A percentile compares a stretch with the other conserved stretches of the same genome.
Evolutionary conservation across 2,797 vertebrate genomes (phyloP).

Genomic region (Molossus alvarezi): DNA sequence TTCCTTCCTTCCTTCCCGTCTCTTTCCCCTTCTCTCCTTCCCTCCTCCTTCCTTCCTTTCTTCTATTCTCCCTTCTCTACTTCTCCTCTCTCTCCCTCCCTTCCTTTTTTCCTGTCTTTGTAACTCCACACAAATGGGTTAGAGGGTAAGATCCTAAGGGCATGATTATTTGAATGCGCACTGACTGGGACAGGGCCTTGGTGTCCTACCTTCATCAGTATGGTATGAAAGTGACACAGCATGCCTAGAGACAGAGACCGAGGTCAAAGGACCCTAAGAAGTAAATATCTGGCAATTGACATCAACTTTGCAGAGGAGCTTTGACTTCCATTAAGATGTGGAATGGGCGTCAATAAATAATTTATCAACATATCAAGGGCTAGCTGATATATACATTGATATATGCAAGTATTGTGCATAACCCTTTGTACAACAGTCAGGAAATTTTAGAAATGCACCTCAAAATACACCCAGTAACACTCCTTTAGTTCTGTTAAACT

Average conservation of each 20-base stretch:
- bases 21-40: fast-evolving
- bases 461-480: slow-evolving; percentile 7
- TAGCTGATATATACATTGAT: background rate
- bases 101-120: too few relatives aligned
- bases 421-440: background rate
- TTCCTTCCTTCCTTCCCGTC: too few relatives aligned
- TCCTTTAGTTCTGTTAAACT: background rate
- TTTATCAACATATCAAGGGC: background rate
- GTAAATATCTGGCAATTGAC: background rate
- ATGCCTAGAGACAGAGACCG: background rate
- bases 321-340: background rate
- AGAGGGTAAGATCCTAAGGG: background rate
- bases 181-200: background rate
- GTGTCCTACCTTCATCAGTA: background rate
- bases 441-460: background rate
- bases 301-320: background rate
- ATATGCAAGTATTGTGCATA: background rate
- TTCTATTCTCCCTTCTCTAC: too few relatives aligned
- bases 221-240: background rate
- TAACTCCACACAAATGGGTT: background rate
- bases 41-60: background rate
- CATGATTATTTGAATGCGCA: background rate
- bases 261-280: background rate
- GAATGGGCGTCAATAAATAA: slow-evolving; percentile 11
- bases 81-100: fast-evolving